Base-by-base conservation (phyloP, 1,140 invertebrate genomes). In the Patella vulgata region DNA sequence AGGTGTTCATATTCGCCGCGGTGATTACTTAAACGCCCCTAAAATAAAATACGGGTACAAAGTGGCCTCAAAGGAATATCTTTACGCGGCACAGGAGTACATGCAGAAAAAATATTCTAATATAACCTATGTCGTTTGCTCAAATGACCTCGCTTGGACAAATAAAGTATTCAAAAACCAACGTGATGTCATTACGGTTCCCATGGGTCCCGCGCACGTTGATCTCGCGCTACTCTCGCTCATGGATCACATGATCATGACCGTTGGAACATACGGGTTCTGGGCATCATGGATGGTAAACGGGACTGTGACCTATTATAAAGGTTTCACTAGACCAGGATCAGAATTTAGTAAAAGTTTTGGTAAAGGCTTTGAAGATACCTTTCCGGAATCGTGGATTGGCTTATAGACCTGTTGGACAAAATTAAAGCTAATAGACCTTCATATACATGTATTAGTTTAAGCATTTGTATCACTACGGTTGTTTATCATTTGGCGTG, bases 221-320 rank as follows among this genome's bases (percentile, higher is more conserved):
- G 78, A 80, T 59, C 51, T 80, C 62, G 75, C 78, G 17, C 59
- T 67, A 4, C 56, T 80, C 23, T 46, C 69, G 1, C 44, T 57
- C 21, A 80, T 78, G 51, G 68, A 80, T 54, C 74, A 80, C 43
- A 73, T 68, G 3, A 69, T 80, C 12, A 77, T 80, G 33, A 75
- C 68, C 0, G 74, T 74, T 4, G 78, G 78, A 3, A 75, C 78
- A 3, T 80, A 77, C 59, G 71, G 73, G 2, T 80, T 78, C 76
- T 80, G 78, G 78, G 59, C 65, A 19, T 69, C 59, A 21, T 80
- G 71, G 58, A 36, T 80, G 12, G 52, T 54, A 2, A 70, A 73
- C 56, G 73, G 70, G 1, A 70, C 58, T 1, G 67, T 64, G 8
- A 30, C 73, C 1, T 74, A 74, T 43, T 74, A 64, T 40, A 74